Evolutionary conservation across 1,140 invertebrate genomes (phyloP).

Genomic region (Anthonomus grandis): DNA sequence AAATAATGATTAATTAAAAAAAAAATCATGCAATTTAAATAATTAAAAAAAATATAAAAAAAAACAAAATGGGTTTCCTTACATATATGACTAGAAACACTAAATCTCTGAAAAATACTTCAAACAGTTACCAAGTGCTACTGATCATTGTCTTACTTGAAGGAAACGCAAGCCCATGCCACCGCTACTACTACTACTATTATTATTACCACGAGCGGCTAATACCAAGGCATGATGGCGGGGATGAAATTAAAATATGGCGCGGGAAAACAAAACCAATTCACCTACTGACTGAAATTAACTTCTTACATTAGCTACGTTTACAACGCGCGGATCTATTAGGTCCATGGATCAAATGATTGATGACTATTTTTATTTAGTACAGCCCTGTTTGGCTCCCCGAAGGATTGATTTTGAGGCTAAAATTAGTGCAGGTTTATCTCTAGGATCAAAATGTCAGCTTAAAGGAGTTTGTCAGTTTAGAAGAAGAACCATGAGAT

Average conservation of each 20-base stretch:
- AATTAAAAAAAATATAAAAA: not conserved
- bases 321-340: too few relatives aligned
- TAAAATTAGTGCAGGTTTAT: too few relatives aligned
- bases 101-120: not conserved
- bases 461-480: too few relatives aligned
- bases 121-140: not conserved
- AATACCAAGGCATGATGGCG: not conserved
- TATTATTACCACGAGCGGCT: not conserved
- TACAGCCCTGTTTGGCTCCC: too few relatives aligned
- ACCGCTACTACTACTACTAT: not conserved
- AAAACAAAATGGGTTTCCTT: not conserved
- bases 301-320: too few relatives aligned
- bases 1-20: too few relatives aligned
- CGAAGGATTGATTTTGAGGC: too few relatives aligned
- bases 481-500: too few relatives aligned
- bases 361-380: too few relatives aligned
- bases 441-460: too few relatives aligned
- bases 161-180: not conserved
- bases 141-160: not conserved
- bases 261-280: constrained; percentile 9
- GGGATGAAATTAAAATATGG: constrained; percentile 29
- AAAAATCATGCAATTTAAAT: not conserved
- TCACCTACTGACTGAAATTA: too few relatives aligned
- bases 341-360: too few relatives aligned
- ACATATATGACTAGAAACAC: not conserved